Percentiles rank a stretch among this genome's conserved stretches.
Evolutionary conservation across 2,113 vertebrate genomes (phyloP).

Genomic region (Chionis minor): DNA sequence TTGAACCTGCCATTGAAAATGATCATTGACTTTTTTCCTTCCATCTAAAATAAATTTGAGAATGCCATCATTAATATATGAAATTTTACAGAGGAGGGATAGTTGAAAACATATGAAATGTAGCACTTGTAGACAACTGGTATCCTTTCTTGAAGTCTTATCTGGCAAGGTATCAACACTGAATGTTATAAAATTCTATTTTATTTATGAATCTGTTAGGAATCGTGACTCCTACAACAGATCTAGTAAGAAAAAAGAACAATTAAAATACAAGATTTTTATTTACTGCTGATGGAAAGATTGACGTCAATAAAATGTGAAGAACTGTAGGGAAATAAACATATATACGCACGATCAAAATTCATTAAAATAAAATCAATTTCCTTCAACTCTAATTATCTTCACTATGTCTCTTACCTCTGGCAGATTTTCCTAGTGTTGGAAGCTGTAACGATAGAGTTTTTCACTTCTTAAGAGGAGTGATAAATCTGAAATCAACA

Average conservation of each 20-base stretch:
- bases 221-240: background rate
- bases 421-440: slow-evolving; percentile 57
- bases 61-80: background rate
- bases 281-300: background rate
- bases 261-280: background rate
- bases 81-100: background rate
- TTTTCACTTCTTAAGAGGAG: slow-evolving; percentile 59
- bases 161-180: slow-evolving; percentile 33
- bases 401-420: slow-evolving; percentile 43
- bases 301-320: background rate
- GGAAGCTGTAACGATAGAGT: background rate
- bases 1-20: slow-evolving; percentile 1
- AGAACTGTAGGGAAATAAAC: background rate
- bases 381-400: slow-evolving; percentile 39
- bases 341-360: background rate
- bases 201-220: slow-evolving; percentile 45
- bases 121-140: background rate
- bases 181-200: background rate
- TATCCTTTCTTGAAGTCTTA: slow-evolving; percentile 1
- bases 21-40: background rate
- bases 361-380: background rate
- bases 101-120: slow-evolving; percentile 31
- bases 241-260: background rate
- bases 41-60: background rate
- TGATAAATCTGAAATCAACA: slow-evolving; percentile 73